Percentiles rank a stretch among this genome's conserved stretches.
phyloP scores from a whole-genome alignment of 2,797 vertebrate species.

The Coilia nasus region DNA sequence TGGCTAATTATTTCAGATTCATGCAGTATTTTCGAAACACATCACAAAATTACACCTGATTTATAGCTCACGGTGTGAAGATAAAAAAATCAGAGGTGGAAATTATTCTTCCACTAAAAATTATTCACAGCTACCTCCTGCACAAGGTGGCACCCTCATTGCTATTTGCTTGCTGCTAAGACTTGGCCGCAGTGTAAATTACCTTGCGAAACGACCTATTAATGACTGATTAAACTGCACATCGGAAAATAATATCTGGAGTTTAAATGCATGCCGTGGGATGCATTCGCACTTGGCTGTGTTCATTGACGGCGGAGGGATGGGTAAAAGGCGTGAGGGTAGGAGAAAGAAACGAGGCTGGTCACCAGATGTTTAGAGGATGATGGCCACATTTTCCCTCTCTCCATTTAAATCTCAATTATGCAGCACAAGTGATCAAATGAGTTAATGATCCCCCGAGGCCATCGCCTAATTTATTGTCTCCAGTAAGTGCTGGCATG shows the following conservation, averaged over 20 bases:
- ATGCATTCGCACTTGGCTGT: background rate
- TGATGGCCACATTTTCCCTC: background rate
- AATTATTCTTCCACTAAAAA: constrained; percentile 19
- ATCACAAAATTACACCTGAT: constrained; percentile 5
- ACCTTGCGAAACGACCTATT: background rate
- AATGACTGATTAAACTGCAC: background rate
- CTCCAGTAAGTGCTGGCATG: background rate
- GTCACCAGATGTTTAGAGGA: constrained; percentile 24
- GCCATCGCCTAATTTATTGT: constrained; percentile 4
- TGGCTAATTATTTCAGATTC: background rate
- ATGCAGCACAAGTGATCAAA: constrained; percentile 17
- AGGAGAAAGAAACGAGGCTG: background rate
- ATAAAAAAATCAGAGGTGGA: background rate
- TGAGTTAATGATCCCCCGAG: constrained; percentile 6
- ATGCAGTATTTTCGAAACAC: background rate
- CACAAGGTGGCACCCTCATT: background rate
- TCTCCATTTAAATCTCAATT: constrained; percentile 20
- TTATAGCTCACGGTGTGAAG: constrained; percentile 11
- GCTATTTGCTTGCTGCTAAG: background rate
- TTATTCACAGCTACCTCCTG: background rate
- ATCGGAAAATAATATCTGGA: constrained; percentile 1
- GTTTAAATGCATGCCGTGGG: background rate
- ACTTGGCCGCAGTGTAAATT: background rate
- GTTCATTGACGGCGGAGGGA: background rate
- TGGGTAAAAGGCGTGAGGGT: background rate